Base-by-base conservation (phyloP, 2,888 invertebrate species). In the Pristionchus entomophagus region DNA sequence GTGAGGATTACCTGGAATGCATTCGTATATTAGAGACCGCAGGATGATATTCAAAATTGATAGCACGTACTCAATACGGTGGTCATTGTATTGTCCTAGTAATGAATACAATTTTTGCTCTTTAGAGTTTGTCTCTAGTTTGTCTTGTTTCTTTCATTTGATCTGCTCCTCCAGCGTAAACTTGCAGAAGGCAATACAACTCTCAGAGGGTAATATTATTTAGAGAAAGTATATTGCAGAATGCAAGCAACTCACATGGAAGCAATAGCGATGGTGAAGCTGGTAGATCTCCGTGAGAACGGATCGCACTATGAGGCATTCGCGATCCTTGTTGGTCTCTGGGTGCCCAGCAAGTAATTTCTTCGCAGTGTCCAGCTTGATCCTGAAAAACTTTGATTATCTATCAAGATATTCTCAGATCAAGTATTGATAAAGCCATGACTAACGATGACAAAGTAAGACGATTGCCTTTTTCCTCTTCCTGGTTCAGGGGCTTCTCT, bases 301-400 rank as follows among this genome's bases (percentile, higher is more conserved):
- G 5, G 90, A 89, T 59, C 90, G 82, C 6, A 90, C 88, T 10
- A 88, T 87, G 0, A 90, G 87, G 82, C 90, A 90, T 82, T 89
- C 89, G n/a, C 90, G 86, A 19, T 89, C 89, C 86, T 87, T 87
- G 83, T 90, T 89, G 8, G 90, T 90, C 59, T 89, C 88, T 5
- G 87, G 82, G 59, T 89, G 89, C 86, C 86, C 86, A 56, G 89
- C 62, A 35, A 90, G 87, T n/a, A n/a, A n/a, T 26, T 88, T 89
- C 78, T 87, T 89, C 0, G 90, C 88, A 17, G 89, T 90, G 86
- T 90, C 90, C 81, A 90, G 86, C 87, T 90, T 89, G 19, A 90
- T 89, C 86, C 90, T 90, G 87, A 45, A 88, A n/a, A n/a, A n/a
- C n/a, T n/a, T n/a, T n/a, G n/a, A n/a, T n/a, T n/a, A n/a, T n/a